Conservation (phyloP, 2,888 invertebrate genomes). For the Cantharis flavilabris region DNA sequence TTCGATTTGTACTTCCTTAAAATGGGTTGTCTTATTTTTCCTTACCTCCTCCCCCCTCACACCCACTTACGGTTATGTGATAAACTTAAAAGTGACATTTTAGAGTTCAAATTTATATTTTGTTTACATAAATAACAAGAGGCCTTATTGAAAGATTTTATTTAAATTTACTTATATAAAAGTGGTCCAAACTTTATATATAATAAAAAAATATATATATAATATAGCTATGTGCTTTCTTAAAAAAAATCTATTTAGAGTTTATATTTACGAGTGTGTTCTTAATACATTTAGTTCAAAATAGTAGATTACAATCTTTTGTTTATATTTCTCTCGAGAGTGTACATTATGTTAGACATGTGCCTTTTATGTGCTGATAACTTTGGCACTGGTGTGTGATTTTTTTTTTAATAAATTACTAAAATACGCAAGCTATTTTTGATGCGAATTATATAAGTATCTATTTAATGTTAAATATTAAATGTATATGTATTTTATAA, state of each 20-base stretch:
- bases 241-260: background rate
- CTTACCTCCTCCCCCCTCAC: background rate
- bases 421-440: conserved; percentile 10
- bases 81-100: background rate
- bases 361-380: conserved; percentile 23
- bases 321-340: conserved; percentile 7
- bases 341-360: conserved; percentile 15
- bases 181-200: conserved; percentile 11
- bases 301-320: background rate
- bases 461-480: conserved; percentile 5
- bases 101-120: background rate
- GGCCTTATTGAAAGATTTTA: conserved; percentile 4
- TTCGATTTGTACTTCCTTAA: background rate
- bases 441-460: conserved; percentile 4
- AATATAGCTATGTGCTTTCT: background rate
- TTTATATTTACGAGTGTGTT: background rate
- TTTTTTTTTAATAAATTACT: conserved; percentile 4
- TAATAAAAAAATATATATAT: background rate
- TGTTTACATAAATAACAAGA: background rate
- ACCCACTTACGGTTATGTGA: background rate
- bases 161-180: conserved; percentile 3
- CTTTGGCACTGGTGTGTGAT: conserved; percentile 13
- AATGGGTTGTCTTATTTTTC: background rate
- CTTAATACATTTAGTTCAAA: background rate
- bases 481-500: conserved; percentile 15